phyloP scores from a whole-genome alignment of 2,888 invertebrate species.

The Quadroppia sp. region DNA sequence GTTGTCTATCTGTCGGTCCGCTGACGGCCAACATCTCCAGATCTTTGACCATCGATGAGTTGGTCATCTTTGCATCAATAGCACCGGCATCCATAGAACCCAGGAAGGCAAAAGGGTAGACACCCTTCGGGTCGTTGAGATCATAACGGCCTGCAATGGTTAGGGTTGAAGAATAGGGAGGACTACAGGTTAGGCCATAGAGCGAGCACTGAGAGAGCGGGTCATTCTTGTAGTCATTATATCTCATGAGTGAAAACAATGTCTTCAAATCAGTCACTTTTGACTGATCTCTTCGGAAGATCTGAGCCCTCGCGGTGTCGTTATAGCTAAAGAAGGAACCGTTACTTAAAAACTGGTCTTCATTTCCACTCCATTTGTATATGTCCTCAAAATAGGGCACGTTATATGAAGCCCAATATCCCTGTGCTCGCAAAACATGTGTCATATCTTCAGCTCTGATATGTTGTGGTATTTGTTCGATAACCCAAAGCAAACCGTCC shows the following conservation, averaged over 20 bases:
- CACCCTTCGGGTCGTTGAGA: slow-evolving; percentile 42
- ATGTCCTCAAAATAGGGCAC: slow-evolving; percentile 52
- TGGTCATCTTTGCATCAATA: slow-evolving; percentile 42
- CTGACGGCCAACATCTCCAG: slow-evolving; percentile 41
- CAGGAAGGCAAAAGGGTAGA: slow-evolving; percentile 27
- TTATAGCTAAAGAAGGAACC: slow-evolving; percentile 52
- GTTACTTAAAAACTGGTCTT: slow-evolving; percentile 49
- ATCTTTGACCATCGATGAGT: slow-evolving; percentile 10
- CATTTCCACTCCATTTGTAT: slow-evolving; percentile 52
- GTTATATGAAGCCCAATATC: slow-evolving; percentile 54
- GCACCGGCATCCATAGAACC: slow-evolving; percentile 38
- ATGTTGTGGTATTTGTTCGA: slow-evolving; percentile 54
- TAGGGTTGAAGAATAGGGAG: slow-evolving; percentile 37
- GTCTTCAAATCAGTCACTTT: slow-evolving; percentile 50
- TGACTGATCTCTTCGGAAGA: slow-evolving; percentile 52
- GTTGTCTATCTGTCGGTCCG: slow-evolving; percentile 41
- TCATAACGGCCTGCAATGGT: slow-evolving; percentile 42
- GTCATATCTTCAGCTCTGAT: slow-evolving; percentile 50
- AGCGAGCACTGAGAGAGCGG: slow-evolving; percentile 42
- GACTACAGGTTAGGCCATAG: slow-evolving; percentile 41
- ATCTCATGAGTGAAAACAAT: slow-evolving; percentile 52
- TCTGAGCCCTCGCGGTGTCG: slow-evolving; percentile 53
- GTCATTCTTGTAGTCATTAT: slow-evolving; percentile 50
- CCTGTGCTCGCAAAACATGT: slow-evolving; percentile 46
- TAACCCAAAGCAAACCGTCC: slow-evolving; percentile 51